Conservation (phyloP, 2,113 vertebrate genomes). For the Pelmatolapia mariae region DNA sequence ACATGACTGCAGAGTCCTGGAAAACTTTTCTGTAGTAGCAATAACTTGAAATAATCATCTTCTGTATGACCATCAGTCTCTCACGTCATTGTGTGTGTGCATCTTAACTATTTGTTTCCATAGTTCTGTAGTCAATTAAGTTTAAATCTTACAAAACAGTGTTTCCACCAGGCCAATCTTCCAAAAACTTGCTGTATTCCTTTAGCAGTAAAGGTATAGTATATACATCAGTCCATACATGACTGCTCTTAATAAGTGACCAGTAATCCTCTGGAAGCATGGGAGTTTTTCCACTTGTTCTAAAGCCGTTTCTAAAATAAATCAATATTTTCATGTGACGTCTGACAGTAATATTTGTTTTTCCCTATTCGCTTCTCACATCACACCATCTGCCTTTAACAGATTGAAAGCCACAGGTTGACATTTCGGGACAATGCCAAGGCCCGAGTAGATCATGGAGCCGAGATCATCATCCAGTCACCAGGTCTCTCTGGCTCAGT, state of each 20-base stretch:
- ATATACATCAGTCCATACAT: not conserved
- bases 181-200: constrained; percentile 35
- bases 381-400: constrained; percentile 38
- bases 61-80: not conserved
- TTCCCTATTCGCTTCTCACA: constrained; percentile 2
- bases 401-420: constrained; percentile 97
- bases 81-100: not conserved
- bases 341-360: not conserved
- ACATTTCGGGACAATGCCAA: constrained; percentile 88
- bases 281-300: not conserved
- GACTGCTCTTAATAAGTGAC: not conserved
- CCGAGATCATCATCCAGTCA: constrained; percentile 88
- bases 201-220: constrained; percentile 28
- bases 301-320: not conserved
- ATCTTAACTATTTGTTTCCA: not conserved
- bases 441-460: constrained; percentile 91
- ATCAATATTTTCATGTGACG: not conserved
- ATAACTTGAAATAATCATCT: not conserved
- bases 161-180: constrained; percentile 10
- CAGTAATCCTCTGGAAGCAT: not conserved
- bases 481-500: constrained; percentile 81
- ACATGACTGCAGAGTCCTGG: not conserved
- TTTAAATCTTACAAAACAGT: not conserved
- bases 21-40: not conserved
- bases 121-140: not conserved